Base-by-base conservation (phyloP, 1,140 invertebrate species). In the Drosophila biarmipes region DNA sequence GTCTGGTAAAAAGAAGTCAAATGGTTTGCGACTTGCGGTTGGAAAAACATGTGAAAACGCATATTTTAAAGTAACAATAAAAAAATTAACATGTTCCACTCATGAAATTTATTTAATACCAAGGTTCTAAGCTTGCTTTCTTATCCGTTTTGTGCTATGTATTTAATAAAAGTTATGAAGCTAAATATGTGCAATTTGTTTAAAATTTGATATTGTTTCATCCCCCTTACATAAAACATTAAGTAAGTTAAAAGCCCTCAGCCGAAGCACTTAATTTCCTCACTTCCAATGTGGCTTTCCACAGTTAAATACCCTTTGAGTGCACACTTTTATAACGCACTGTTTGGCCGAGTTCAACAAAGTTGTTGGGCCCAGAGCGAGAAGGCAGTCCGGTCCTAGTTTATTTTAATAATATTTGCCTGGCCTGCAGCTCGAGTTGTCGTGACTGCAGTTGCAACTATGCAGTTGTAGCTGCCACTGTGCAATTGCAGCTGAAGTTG, bases 361-460 rank as follows among this genome's bases (percentile, higher is more conserved):
- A 34, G 19, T 14, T 27, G 1, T 17, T n/a, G 24, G 11, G 15
- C 21, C 2, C 31, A 19, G 40, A 24, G 21, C 10, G 19, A 38
- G 52, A 7, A 19, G 43, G 11, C 19, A 46, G 46, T 52, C 37
- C 42, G 31, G 27, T 52, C 11, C 24, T 29, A 66, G 71, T 75
- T 74, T 74, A 55, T 59, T 78, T 81, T 72, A 82, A 82, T 82
- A 80, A 73, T 78, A 87, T 87, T 87, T 78, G 49, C 66, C 56
- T 48, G 67, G 64, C 64, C 61, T 51, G 46, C 17, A 72, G 68
- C 35, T 58, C 56, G 49, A 82, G 67, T 68, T 89, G 69, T 62
- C 82, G 75, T 87, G 82, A 84, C 84, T 89, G 38, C 15, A 49
- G 57, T 54, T 27, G 61, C 35, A 43, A 43, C 56, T 45, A 21